Percentiles rank a stretch among this genome's conserved stretches.
Evolutionary conservation across 2,888 invertebrate genomes (phyloP).

Genomic region (Dastarcus helophoroides): DNA sequence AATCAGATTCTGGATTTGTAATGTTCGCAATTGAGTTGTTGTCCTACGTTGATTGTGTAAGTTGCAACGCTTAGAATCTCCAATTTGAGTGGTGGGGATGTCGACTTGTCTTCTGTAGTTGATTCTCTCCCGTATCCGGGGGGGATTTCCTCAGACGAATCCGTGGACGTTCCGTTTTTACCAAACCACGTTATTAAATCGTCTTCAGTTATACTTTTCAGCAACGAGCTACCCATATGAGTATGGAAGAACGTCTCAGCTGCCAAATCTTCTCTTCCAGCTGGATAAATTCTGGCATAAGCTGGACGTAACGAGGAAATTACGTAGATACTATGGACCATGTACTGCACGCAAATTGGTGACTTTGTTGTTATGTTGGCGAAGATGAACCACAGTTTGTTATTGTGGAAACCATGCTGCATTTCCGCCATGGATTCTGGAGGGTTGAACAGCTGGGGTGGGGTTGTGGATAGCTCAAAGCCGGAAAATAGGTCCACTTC

Average conservation of each 20-base stretch:
- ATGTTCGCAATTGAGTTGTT: slow-evolving; percentile 17
- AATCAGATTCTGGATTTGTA: no score
- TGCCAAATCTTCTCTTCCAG: slow-evolving; percentile 48
- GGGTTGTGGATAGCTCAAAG: slow-evolving; percentile 44
- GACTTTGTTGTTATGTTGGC: slow-evolving; percentile 46
- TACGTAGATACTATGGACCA: slow-evolving; percentile 46
- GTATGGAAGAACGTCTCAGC: slow-evolving; percentile 39
- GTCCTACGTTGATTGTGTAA: slow-evolving; percentile 27
- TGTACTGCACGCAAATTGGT: slow-evolving; percentile 51
- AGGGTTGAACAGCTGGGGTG: slow-evolving; percentile 38
- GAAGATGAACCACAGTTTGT: slow-evolving; percentile 54
- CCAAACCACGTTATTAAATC: slow-evolving; percentile 59
- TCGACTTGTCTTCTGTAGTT: slow-evolving; percentile 9
- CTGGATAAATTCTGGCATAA: slow-evolving; percentile 51
- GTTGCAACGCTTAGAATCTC: slow-evolving; percentile 24
- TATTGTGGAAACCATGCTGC: slow-evolving; percentile 48
- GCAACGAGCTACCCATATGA: slow-evolving; percentile 39
- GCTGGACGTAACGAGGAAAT: slow-evolving; percentile 52
- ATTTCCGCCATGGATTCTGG: slow-evolving; percentile 48
- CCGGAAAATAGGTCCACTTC: slow-evolving; percentile 54
- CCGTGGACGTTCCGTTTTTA: slow-evolving; percentile 38
- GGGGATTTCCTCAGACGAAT: slow-evolving; percentile 10
- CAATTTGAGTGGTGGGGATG: slow-evolving; percentile 16
- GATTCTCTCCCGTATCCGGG: slow-evolving; percentile 7
- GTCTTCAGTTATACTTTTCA: slow-evolving; percentile 51